Percentiles rank a stretch among this genome's conserved stretches.
These are phyloP conservation scores for Cephus spinipes DNA, from an alignment of 2,888 invertebrate genomes.

Conservation along the genomic window DNA sequence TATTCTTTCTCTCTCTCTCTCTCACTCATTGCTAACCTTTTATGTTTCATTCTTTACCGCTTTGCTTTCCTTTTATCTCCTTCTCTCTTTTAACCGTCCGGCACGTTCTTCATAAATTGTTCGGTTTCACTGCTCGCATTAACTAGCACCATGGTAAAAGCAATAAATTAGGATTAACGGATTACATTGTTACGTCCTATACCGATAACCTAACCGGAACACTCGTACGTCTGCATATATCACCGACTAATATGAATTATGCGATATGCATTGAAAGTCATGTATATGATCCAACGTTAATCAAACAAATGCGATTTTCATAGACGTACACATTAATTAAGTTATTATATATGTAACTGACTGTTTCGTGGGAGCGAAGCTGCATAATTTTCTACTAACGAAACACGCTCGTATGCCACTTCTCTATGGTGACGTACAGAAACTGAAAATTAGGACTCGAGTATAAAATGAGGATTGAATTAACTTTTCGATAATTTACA, in stretches of 20 bases:
- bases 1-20: not conserved
- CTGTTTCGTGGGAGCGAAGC: no score
- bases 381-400: no score
- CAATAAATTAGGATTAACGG: constrained; percentile 23
- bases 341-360: not conserved
- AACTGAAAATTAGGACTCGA: not conserved
- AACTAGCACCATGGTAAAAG: constrained; percentile 14
- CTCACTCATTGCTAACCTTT: not conserved
- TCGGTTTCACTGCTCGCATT: constrained; percentile 9
- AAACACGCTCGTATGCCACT: not conserved
- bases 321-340: not conserved
- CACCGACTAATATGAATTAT: not conserved
- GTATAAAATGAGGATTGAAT: not conserved
- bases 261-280: not conserved
- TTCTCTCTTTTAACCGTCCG: not conserved
- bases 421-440: not conserved
- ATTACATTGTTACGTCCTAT: constrained; percentile 14
- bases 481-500: not conserved
- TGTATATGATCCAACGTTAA: not conserved
- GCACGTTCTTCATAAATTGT: not conserved
- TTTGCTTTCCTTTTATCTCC: not conserved
- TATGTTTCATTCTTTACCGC: not conserved
- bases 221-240: not conserved
- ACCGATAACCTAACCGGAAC: not conserved
- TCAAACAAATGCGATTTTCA: not conserved